Evolutionary conservation across 1,140 invertebrate genomes (phyloP), one percentile per base, ranked within the genome.

Genomic region (Anadara kagoshimensis): DNA sequence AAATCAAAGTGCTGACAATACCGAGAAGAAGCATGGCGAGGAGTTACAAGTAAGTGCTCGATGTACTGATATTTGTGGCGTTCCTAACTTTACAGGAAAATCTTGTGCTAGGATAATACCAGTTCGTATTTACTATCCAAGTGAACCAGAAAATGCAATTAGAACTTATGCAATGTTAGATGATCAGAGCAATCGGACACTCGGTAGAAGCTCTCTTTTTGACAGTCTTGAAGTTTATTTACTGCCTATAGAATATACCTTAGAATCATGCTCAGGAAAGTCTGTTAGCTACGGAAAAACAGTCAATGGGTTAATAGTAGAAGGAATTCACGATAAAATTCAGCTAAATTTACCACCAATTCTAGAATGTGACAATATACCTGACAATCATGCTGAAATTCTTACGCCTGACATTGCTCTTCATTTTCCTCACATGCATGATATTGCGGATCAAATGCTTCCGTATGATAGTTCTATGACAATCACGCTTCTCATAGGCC

Each of bases 61-160:
- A 24, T 65, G 69, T 59, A 53, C 62, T 0, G 47, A 59, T 10
- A 59, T 72, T 16, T 65, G 62, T 41, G 24, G 63, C 22, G 47
- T 22, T 62, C 43, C 43, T 47, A 66, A 12, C 1, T 61, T 62
- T 16, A 47, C 26, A 14, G 73, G 61, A 45, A 65, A 67, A 44
- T 69, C 73, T 20, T 72, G 74, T 56, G 53, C 69, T 5, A 76
- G 64, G 44, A 73, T 69, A 36, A 14, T 59, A 29, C 69, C 65
- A 0, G 75, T 73, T 5, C 20, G 59, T 0, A 54, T 71, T 8
- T 70, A 41, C 44, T 26, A 4, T 12, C n/a, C 56, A 49, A 53
- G 29, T 12, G 18, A 51, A 12, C 58, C 43, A 0, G 41, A 47
- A 22, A 65, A 65, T 29, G n/a, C 49, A 8, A 24, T 41, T 4